These are phyloP conservation scores for Saguinus imperator DNA, from an alignment of 2,113 vertebrate species.

Conservation along the genomic window DNA sequence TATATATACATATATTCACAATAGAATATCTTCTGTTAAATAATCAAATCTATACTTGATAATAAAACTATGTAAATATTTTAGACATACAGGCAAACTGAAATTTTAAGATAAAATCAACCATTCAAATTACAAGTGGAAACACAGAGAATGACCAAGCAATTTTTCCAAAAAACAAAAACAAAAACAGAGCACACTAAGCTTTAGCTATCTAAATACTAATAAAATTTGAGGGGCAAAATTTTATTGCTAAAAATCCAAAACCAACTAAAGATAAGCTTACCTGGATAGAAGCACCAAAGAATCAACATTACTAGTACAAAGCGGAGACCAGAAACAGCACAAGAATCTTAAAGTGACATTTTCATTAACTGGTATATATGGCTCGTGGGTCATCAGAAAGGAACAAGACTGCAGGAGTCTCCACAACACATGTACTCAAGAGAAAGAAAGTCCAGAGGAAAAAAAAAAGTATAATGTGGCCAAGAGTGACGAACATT, in stretches of 20 bases:
- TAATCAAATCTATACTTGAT: slow-evolving; percentile 39
- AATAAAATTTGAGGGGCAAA: slow-evolving; percentile 62
- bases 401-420: neutral
- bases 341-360: slow-evolving; percentile 65
- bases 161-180: slow-evolving; percentile 51
- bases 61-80: slow-evolving; percentile 56
- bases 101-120: slow-evolving; percentile 44
- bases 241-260: slow-evolving; percentile 72
- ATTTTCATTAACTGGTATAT: slow-evolving; percentile 34
- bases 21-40: slow-evolving; percentile 5
- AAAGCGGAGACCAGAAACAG: slow-evolving; percentile 67
- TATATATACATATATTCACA: slow-evolving; percentile 19
- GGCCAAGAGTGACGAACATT: neutral
- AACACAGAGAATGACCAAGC: slow-evolving; percentile 56
- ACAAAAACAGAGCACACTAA: neutral
- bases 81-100: slow-evolving; percentile 51
- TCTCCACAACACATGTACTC: neutral
- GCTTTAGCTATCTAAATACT: slow-evolving; percentile 53
- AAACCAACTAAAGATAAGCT: slow-evolving; percentile 71
- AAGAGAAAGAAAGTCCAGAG: neutral
- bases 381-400: slow-evolving; percentile 26
- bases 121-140: slow-evolving; percentile 48
- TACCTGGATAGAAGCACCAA: slow-evolving; percentile 62
- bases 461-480: neutral
- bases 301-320: slow-evolving; percentile 74